phyloP scores from a whole-genome alignment of 2,888 invertebrate species.

The Lasioglossum malachurum region DNA sequence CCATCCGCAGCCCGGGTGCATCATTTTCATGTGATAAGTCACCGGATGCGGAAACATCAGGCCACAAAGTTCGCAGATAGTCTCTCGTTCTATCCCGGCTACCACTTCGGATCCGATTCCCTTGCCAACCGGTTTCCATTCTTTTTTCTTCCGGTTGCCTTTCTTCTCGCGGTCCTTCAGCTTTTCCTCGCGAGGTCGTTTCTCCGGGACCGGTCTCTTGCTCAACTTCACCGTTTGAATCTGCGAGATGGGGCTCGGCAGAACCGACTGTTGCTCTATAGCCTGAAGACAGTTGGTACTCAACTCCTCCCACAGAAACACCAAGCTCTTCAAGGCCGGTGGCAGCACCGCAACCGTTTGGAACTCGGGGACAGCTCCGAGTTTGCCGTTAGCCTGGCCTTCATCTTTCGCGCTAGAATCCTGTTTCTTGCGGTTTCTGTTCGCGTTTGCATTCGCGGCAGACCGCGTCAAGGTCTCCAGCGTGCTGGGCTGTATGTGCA shows the following conservation, averaged over 20 bases:
- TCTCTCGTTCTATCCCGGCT: constrained; percentile 82
- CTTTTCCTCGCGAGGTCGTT: constrained; percentile 82
- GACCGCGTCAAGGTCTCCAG: constrained; percentile 91
- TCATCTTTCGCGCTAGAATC: constrained; percentile 86
- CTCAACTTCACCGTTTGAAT: constrained; percentile 73
- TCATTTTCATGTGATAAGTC: constrained; percentile 95
- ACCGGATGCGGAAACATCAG: constrained; percentile 91
- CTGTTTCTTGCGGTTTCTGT: constrained; percentile 87
- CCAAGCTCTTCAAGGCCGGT: constrained; percentile 94
- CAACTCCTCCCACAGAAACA: constrained; percentile 96
- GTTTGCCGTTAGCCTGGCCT: constrained; percentile 80
- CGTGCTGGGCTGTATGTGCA: constrained; percentile 92
- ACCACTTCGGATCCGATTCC: constrained; percentile 64
- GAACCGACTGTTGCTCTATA: constrained; percentile 87
- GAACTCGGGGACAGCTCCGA: constrained; percentile 84
- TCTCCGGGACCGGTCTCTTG: constrained; percentile 72
- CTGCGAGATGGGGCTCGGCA: constrained; percentile 86
- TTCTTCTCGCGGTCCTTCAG: constrained; percentile 86
- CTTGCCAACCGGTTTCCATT: constrained; percentile 83
- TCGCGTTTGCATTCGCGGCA: constrained; percentile 92
- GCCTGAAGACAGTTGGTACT: constrained; percentile 89
- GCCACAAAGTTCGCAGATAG: constrained; percentile 94
- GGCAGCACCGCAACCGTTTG: constrained; percentile 92
- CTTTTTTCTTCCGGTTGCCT: constrained; percentile 87
- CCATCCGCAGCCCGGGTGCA: constrained; percentile 96